Evolutionary conservation across 30 jellyfish, hydroid and myxozoan genomes (phyloP).

Genomic region (Hydractinia symbiolongicarpus): DNA sequence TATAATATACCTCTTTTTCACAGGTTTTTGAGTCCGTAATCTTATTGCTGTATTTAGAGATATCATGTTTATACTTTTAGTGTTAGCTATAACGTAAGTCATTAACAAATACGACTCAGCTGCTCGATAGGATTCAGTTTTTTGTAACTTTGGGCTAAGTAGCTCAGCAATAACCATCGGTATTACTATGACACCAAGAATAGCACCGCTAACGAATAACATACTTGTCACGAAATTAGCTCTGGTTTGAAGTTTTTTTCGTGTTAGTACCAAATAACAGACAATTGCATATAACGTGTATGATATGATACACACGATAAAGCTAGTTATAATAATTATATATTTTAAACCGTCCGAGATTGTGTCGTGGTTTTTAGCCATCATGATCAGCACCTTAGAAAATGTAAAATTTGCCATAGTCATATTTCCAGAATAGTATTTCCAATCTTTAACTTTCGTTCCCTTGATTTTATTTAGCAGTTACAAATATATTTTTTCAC

Average conservation of each 20-base stretch:
- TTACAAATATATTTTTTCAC: no score
- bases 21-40: neutral
- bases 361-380: no score
- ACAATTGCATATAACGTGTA: neutral
- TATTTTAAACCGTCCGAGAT: neutral
- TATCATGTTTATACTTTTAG: neutral
- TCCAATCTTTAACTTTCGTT: no score
- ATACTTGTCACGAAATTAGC: neutral
- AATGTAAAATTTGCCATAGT: no score
- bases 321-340: neutral
- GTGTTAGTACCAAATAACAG: neutral
- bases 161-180: constrained; percentile 4
- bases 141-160: neutral
- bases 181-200: neutral
- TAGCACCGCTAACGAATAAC: neutral
- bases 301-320: neutral
- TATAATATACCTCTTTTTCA: neutral
- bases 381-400: no score
- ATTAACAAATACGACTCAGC: neutral
- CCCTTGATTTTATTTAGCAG: no score
- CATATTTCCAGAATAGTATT: no score
- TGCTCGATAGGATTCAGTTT: neutral
- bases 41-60: neutral
- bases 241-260: neutral
- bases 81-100: neutral